Conservation (phyloP, 1,140 invertebrate genomes). For the Drosophila funebris region DNA sequence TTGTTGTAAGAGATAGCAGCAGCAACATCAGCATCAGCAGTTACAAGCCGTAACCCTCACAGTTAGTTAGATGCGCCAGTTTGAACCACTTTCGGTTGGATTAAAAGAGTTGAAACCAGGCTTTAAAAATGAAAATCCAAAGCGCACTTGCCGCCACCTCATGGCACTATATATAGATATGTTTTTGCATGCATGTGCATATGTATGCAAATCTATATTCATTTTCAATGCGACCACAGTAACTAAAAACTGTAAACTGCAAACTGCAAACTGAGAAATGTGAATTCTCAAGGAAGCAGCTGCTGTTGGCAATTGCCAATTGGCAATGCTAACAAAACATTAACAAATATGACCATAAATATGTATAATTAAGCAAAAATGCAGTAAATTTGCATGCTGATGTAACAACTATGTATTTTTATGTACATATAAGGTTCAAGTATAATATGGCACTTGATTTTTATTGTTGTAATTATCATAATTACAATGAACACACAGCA, state of each 20-base stretch:
- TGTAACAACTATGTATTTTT: background rate
- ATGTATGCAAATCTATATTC: slow-evolving; percentile 18
- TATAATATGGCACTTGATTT: slow-evolving; percentile 25
- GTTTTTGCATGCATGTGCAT: background rate
- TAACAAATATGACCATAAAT: slow-evolving; percentile 28
- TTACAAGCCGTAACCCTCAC: slow-evolving; percentile 54
- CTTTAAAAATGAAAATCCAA: slow-evolving; percentile 18
- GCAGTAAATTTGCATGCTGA: slow-evolving; percentile 12
- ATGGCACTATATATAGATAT: too few relatives aligned
- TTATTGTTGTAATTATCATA: slow-evolving; percentile 50
- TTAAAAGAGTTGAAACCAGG: slow-evolving; percentile 69
- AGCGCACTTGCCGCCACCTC: background rate
- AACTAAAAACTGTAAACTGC: slow-evolving; percentile 23
- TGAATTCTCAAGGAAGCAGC: slow-evolving; percentile 44
- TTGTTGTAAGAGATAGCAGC: slow-evolving; percentile 29
- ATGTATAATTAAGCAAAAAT: slow-evolving; percentile 20
- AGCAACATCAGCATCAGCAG: slow-evolving; percentile 15
- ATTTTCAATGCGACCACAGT: slow-evolving; percentile 50
- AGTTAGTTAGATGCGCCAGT: slow-evolving; percentile 61
- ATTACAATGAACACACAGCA: slow-evolving; percentile 24
- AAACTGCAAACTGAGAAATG: too few relatives aligned
- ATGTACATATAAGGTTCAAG: slow-evolving; percentile 3
- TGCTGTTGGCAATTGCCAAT: background rate
- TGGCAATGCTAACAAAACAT: slow-evolving; percentile 44
- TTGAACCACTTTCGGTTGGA: slow-evolving; percentile 76